Evolutionary conservation across 1,140 invertebrate genomes (phyloP).

Genomic region (Manduca sexta): DNA sequence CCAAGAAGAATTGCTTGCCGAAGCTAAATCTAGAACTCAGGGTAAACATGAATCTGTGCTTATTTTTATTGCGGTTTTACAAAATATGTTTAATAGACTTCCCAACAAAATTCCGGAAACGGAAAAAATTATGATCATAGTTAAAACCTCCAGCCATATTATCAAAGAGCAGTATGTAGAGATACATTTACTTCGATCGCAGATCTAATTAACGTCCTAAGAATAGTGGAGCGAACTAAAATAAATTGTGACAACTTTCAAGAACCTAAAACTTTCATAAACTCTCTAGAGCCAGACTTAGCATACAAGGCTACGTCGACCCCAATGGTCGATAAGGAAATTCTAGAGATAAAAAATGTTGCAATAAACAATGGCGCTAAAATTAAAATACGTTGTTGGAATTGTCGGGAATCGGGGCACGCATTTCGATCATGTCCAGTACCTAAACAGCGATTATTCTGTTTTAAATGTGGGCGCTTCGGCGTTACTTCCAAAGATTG

Average conservation of each 20-base stretch:
- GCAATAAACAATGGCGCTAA: not conserved
- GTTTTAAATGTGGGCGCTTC: slow-evolving; percentile 21
- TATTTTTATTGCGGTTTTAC: slow-evolving; percentile 29
- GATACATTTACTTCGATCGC: slow-evolving; percentile 18
- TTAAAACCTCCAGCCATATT: slow-evolving; percentile 37
- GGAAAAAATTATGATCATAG: slow-evolving; percentile 26
- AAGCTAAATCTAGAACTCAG: slow-evolving; percentile 33
- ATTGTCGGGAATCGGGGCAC: slow-evolving; percentile 18
- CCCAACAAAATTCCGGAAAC: slow-evolving; percentile 19
- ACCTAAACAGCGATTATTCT: slow-evolving; percentile 23
- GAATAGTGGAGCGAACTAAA: slow-evolving; percentile 20
- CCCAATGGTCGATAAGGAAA: not conserved
- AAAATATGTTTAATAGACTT: slow-evolving; percentile 39
- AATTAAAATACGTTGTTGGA: slow-evolving; percentile 18
- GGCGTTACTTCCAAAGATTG: slow-evolving; percentile 16
- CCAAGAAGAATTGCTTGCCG: slow-evolving; percentile 32
- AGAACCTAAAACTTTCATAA: slow-evolving; percentile 11
- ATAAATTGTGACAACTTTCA: slow-evolving; percentile 16
- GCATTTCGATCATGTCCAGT: slow-evolving; percentile 17
- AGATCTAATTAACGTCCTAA: slow-evolving; percentile 12
- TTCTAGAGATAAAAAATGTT: not conserved
- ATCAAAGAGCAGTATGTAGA: slow-evolving; percentile 25
- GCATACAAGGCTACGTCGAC: slow-evolving; percentile 1
- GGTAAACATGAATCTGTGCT: slow-evolving; percentile 29
- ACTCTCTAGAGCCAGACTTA: slow-evolving; percentile 21